Conservation (phyloP, 2,888 invertebrate genomes). For the Autographa pulchrina region DNA sequence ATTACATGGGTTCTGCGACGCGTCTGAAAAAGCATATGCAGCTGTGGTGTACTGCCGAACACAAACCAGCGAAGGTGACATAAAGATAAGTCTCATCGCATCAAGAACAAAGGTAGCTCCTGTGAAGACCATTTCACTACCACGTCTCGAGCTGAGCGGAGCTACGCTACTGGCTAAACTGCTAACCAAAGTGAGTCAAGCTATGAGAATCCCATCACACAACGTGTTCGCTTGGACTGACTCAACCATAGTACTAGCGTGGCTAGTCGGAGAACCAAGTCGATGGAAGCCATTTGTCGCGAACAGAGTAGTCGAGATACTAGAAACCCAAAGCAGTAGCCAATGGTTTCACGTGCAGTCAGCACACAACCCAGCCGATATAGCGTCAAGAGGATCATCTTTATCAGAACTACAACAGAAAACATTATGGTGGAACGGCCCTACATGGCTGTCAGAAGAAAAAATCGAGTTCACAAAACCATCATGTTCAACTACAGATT, state of each 20-base stretch:
- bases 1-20: slow-evolving; percentile 50
- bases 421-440: too few relatives aligned
- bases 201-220: slow-evolving; percentile 40
- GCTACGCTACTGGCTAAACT: slow-evolving; percentile 49
- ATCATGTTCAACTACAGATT: too few relatives aligned
- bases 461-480: too few relatives aligned
- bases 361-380: slow-evolving; percentile 48
- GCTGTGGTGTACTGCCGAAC: slow-evolving; percentile 50
- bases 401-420: too few relatives aligned
- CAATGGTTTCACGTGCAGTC: slow-evolving; percentile 51
- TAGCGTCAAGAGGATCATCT: too few relatives aligned
- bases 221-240: slow-evolving; percentile 36
- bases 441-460: too few relatives aligned
- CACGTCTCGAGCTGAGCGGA: slow-evolving; percentile 55
- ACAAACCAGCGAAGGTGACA: slow-evolving; percentile 27
- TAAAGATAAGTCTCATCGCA: slow-evolving; percentile 33
- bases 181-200: slow-evolving; percentile 43
- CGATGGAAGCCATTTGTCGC: slow-evolving; percentile 55
- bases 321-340: slow-evolving; percentile 21
- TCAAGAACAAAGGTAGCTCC: slow-evolving; percentile 60
- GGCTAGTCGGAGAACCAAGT: slow-evolving; percentile 49
- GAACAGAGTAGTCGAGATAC: slow-evolving; percentile 47
- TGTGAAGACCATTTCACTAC: slow-evolving; percentile 52
- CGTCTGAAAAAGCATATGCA: slow-evolving; percentile 49
- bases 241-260: slow-evolving; percentile 37